Evolutionary conservation across 2,797 vertebrate species (phyloP).

Genomic region (Cossypha caffra): DNA sequence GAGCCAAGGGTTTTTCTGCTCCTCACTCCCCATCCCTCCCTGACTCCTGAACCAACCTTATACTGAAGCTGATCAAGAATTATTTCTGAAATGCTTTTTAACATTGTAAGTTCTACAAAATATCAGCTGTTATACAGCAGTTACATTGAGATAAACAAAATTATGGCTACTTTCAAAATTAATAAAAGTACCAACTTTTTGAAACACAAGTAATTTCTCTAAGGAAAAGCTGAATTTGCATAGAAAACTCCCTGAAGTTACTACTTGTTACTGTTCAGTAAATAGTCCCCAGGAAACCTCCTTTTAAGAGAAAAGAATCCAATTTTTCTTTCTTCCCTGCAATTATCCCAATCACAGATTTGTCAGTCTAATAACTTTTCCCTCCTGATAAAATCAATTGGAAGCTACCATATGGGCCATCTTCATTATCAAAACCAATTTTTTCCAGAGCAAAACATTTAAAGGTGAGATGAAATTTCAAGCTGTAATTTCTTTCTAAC

Average conservation of each 20-base stretch:
- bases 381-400: background rate
- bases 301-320: background rate
- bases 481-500: background rate
- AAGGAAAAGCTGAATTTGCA: background rate
- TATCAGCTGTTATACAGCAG: rapidly evolving
- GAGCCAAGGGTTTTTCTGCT: background rate
- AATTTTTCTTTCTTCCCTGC: background rate
- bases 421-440: background rate
- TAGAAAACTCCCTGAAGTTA: background rate
- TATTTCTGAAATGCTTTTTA: background rate
- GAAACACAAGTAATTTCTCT: background rate
- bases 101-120: background rate
- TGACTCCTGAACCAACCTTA: background rate
- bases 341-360: background rate
- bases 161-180: background rate
- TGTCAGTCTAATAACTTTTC: background rate
- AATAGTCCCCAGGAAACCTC: background rate
- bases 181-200: background rate
- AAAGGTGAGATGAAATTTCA: background rate
- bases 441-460: background rate
- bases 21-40: background rate
- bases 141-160: background rate
- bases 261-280: background rate
- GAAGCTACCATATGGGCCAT: background rate
- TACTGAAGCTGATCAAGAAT: background rate